Evolutionary conservation across 1,140 invertebrate species (phyloP).

Genomic region (Cydia amplana): DNA sequence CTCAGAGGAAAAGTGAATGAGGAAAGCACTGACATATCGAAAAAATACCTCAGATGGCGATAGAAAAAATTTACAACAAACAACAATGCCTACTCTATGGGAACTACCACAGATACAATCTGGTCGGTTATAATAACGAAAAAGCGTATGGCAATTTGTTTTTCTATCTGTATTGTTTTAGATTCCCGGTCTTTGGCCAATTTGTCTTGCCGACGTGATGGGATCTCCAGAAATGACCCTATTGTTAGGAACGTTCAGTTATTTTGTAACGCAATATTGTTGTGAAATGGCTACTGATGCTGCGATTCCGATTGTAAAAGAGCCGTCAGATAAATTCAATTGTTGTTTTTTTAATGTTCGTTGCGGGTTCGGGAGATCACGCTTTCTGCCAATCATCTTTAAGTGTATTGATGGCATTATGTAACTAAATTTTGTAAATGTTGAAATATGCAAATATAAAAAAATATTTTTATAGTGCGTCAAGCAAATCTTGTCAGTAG

Average conservation of each 20-base stretch:
- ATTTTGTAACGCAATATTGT: conserved; percentile 17
- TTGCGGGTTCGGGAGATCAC: not conserved
- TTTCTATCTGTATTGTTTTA: conserved; percentile 30
- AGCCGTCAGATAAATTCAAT: conserved; percentile 5
- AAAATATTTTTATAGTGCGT: too few relatives aligned
- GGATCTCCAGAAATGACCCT: conserved; percentile 28
- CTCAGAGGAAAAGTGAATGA: not conserved
- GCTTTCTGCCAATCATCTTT: conserved; percentile 11
- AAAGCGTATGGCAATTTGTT: conserved; percentile 28
- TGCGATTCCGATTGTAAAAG: conserved; percentile 2
- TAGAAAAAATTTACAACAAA: not conserved
- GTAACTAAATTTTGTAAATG: not conserved
- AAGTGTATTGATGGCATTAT: not conserved
- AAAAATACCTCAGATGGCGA: conserved; percentile 12
- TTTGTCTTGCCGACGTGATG: conserved; percentile 24
- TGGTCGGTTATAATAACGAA: conserved; percentile 12
- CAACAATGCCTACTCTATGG: conserved; percentile 22
- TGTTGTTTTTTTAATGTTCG: conserved; percentile 6
- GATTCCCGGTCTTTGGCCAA: conserved; percentile 27
- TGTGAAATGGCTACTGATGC: conserved; percentile 7
- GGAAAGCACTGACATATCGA: conserved; percentile 4
- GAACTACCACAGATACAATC: conserved; percentile 25
- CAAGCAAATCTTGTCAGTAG: too few relatives aligned
- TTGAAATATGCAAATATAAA: too few relatives aligned
- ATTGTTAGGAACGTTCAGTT: conserved; percentile 25